These are phyloP conservation scores for Syrrhaptes paradoxus DNA, from an alignment of 2,113 vertebrate species.

Conservation along the genomic window DNA sequence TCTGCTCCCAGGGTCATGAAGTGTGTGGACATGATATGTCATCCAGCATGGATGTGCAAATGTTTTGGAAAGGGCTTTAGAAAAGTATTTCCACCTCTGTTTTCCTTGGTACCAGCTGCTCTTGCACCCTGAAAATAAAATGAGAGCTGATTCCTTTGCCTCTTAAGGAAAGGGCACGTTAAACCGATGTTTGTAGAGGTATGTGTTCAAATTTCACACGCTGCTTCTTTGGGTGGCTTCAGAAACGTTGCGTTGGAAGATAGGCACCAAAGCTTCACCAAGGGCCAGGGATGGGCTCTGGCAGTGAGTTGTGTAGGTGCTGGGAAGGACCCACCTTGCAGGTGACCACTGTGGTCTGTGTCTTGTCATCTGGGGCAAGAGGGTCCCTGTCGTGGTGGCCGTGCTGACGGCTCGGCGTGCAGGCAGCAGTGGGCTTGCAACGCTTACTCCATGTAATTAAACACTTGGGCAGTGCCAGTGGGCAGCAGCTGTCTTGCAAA, in stretches of 20 bases:
- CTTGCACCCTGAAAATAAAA: slow-evolving; percentile 21
- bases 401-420: accelerated
- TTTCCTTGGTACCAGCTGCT: slow-evolving; percentile 18
- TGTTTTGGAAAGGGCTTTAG: slow-evolving; percentile 10
- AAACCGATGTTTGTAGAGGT: not conserved
- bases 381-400: not conserved
- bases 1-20: not conserved
- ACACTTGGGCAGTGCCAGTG: not conserved
- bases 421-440: not conserved
- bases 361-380: not conserved
- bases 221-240: not conserved
- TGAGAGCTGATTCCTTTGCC: not conserved
- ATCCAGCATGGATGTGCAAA: not conserved
- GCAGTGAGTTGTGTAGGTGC: not conserved
- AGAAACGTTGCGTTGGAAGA: not conserved
- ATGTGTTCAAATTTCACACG: not conserved
- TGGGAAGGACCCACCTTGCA: not conserved
- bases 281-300: not conserved
- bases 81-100: slow-evolving; percentile 14
- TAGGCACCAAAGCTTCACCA: not conserved
- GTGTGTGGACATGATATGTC: not conserved
- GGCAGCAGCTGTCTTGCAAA: slow-evolving; percentile 44
- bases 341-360: accelerated
- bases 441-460: not conserved
- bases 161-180: not conserved